Base-by-base conservation (phyloP, 2,888 invertebrate genomes). In the Mimachlamys varia region DNA sequence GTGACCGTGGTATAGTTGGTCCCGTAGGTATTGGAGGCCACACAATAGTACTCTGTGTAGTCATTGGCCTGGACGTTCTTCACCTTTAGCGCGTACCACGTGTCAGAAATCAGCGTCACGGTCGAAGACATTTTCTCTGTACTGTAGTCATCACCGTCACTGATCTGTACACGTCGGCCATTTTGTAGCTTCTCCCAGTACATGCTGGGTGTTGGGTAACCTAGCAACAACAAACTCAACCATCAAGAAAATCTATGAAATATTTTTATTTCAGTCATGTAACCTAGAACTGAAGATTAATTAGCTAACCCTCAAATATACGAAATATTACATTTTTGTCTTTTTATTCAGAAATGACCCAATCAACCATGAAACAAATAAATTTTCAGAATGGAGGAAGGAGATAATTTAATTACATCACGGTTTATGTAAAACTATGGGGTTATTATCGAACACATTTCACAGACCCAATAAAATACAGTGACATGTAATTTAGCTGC, bases 21-120 rank as follows among this genome's bases (percentile, higher is more conserved):
- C 0, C 96, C 96, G 37, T 94, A 94, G 22, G 92, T 92, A 92
- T 96, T 96, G 17, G 89, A 92, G 0, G 96, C 96, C n/a, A 94
- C 93, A 91, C 96, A 96, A 89, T 91, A 94, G 92, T 96, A 96
- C 27, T 93, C 90, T 0, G 95, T 95, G 92, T 94, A 96, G 91
- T 96, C 96, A 89, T 96, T 95, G 15, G 96, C 96, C 90, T 95
- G 95, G 2, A 96, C 95, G 89, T 96, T 96, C 89, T 95, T 96
- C 22, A 96, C 95, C 58, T 94, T 94, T n/a, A 96, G 93, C 58
- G 96, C 95, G 92, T 96, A 96, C 96, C 96, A 96, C 37, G 94
- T 92, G 89, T 96, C 95, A 27, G 95, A 94, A 62, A 95, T 88
- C 55, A 90, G 92, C 12, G 96, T 90, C 19, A 93, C 94, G 10